phyloP scores from a whole-genome alignment of 2,113 vertebrate genomes.

The Prionailurus viverrinus region DNA sequence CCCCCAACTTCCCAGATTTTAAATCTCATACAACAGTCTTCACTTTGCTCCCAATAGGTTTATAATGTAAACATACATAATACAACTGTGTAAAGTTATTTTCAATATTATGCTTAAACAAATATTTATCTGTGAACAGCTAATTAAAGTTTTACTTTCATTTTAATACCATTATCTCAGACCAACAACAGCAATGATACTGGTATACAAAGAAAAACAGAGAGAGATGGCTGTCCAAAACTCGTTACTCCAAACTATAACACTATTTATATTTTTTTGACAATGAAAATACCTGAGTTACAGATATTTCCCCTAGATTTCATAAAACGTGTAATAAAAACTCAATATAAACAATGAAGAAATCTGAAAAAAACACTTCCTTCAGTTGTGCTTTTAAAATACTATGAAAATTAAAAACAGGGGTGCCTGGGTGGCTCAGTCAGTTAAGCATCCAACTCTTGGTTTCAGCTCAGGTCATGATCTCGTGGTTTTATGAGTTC shows the following conservation, averaged over 20 bases:
- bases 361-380: neutral
- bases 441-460: too few relatives aligned
- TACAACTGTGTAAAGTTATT: neutral
- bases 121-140: neutral
- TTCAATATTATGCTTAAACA: neutral
- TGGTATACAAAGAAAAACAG: neutral
- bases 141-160: constrained; percentile 10
- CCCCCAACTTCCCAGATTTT: neutral
- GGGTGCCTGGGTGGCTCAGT: too few relatives aligned
- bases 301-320: neutral
- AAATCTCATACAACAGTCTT: neutral
- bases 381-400: neutral
- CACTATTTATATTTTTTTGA: constrained; percentile 5
- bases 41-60: neutral
- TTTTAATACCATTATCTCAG: constrained; percentile 26
- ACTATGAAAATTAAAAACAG: neutral
- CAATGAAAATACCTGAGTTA: constrained; percentile 37
- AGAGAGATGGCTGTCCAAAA: neutral
- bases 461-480: too few relatives aligned
- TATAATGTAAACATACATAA: constrained; percentile 15
- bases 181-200: constrained; percentile 13
- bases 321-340: neutral
- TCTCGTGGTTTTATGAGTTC: too few relatives aligned
- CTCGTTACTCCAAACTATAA: neutral
- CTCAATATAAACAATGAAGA: constrained; percentile 20